These are phyloP conservation scores for Xestobium rufovillosum DNA, from an alignment of 2,888 invertebrate species.

Conservation along the genomic window DNA sequence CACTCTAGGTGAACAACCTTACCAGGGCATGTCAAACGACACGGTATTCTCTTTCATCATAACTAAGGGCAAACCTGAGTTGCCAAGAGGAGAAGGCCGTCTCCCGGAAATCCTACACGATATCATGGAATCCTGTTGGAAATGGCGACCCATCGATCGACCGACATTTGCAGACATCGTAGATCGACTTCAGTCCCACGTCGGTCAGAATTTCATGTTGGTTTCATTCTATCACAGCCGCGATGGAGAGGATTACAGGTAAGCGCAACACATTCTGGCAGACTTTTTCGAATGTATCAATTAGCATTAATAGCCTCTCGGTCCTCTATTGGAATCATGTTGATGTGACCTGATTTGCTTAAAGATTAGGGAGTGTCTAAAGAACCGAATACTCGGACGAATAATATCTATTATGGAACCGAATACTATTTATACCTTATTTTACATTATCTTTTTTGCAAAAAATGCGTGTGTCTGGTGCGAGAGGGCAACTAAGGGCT, in stretches of 20 bases:
- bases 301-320: too few species aligned
- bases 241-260: conserved; percentile 48
- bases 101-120: conserved; percentile 59
- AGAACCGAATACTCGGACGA: too few species aligned
- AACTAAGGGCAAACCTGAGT: conserved; percentile 50
- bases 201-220: conserved; percentile 50
- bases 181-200: conserved; percentile 48
- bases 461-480: too few species aligned
- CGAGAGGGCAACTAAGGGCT: too few species aligned
- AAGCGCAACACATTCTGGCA: conserved; percentile 1
- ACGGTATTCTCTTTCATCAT: conserved; percentile 52
- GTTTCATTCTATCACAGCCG: conserved; percentile 59
- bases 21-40: conserved; percentile 60
- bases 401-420: too few species aligned
- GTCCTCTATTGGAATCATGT: too few species aligned
- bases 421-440: too few species aligned
- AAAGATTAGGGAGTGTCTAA: too few species aligned
- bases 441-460: too few species aligned
- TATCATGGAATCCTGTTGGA: conserved; percentile 64
- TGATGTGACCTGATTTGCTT: too few species aligned
- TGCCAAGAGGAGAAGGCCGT: conserved; percentile 55
- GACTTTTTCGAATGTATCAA: too few species aligned
- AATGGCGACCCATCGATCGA: conserved; percentile 53
- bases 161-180: conserved; percentile 59
- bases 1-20: conserved; percentile 69